Conservation (phyloP, 2,113 vertebrate species). For the Turdus rufiventris region DNA sequence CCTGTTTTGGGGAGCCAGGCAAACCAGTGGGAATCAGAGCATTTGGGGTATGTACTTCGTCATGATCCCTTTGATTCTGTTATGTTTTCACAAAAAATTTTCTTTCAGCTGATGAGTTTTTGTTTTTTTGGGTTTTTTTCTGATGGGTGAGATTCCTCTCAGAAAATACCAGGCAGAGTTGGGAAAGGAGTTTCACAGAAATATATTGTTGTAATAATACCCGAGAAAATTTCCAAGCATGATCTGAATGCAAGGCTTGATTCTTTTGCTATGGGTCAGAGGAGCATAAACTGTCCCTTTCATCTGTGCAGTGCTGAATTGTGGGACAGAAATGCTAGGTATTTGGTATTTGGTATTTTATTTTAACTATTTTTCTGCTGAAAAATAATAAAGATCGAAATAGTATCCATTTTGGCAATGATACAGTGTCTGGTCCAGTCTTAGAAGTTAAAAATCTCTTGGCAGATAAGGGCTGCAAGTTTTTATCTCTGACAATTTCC, state of each 20-base stretch:
- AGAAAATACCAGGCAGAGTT: neutral
- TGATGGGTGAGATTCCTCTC: neutral
- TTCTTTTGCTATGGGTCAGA: conserved; percentile 29
- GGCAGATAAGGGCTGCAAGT: neutral
- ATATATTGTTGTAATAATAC: conserved; percentile 5
- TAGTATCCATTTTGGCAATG: neutral
- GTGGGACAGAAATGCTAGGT: conserved; percentile 21
- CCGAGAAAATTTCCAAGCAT: conserved; percentile 33
- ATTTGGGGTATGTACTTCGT: neutral
- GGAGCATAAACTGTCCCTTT: conserved; percentile 3
- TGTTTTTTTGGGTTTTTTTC: neutral
- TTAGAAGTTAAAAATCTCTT: neutral
- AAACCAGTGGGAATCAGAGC: neutral
- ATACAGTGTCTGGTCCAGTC: neutral
- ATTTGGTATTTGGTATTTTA: conserved; percentile 8
- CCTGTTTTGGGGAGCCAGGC: neutral
- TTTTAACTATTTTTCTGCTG: conserved; percentile 8
- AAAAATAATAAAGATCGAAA: neutral
- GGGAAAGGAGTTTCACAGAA: neutral
- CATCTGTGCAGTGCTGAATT: neutral
- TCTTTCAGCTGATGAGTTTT: neutral
- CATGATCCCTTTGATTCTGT: neutral
- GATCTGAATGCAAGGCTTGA: conserved; percentile 40
- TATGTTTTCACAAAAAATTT: neutral
- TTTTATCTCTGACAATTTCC: neutral